phyloP scores from a whole-genome alignment of 2,797 vertebrate genomes.

The Gambusia yucatana region DNA sequence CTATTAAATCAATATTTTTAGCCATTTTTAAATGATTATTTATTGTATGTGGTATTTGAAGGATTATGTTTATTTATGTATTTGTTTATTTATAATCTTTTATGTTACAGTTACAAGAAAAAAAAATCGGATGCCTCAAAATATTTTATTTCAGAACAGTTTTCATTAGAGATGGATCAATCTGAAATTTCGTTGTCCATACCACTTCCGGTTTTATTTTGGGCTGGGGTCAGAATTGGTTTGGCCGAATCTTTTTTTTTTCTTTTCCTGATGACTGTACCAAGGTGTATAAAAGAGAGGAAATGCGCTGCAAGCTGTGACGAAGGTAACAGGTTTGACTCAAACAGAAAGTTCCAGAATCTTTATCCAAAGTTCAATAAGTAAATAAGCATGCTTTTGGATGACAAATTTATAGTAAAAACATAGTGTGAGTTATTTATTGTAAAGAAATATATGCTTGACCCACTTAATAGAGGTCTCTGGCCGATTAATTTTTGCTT shows the following conservation, averaged over 20 bases:
- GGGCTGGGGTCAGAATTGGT: background rate
- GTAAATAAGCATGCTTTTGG: background rate
- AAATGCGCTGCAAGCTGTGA: background rate
- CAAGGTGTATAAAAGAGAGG: background rate
- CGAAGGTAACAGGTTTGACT: background rate
- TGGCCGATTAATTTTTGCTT: background rate
- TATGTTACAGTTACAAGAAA: background rate
- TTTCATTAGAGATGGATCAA: background rate
- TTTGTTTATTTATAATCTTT: background rate
- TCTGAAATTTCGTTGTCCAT: background rate
- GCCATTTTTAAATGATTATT: background rate
- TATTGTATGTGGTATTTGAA: background rate
- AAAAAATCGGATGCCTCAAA: background rate
- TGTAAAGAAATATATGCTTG: background rate
- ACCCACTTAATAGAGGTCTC: background rate
- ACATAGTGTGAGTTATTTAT: background rate
- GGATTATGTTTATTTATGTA: background rate
- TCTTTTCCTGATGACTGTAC: background rate
- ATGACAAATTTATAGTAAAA: background rate
- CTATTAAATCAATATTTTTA: background rate
- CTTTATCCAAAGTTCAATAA: background rate
- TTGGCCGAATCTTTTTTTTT: background rate
- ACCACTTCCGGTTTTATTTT: background rate
- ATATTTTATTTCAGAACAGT: background rate
- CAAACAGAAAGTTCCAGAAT: background rate